Evolutionary conservation across 2,113 vertebrate species (phyloP).

Genomic region (Eubucco bourcierii): DNA sequence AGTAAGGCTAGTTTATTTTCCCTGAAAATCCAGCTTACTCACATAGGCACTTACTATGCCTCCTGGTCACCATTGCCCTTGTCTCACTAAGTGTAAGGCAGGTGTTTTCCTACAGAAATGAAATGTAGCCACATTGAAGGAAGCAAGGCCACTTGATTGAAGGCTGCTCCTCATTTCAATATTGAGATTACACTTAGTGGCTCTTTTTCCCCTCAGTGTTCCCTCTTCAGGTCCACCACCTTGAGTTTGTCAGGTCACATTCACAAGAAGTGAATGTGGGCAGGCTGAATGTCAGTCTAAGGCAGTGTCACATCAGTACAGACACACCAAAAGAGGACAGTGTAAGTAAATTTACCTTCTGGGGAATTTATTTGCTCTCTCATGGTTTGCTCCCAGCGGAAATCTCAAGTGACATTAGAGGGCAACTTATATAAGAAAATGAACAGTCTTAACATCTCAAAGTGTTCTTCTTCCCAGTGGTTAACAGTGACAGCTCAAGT

Average conservation of each 20-base stretch:
- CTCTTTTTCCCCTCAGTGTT: accelerated
- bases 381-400: background rate
- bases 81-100: background rate
- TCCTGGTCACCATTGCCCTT: background rate
- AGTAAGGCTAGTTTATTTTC: background rate
- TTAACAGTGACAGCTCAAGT: background rate
- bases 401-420: background rate
- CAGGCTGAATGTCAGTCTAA: background rate
- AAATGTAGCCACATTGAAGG: background rate
- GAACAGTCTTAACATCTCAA: background rate
- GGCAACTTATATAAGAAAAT: background rate
- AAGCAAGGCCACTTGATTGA: background rate
- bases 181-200: background rate
- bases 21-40: background rate
- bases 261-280: background rate
- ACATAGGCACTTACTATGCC: background rate
- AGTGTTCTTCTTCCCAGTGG: background rate
- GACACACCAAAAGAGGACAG: background rate
- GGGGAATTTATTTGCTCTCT: background rate
- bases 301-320: background rate
- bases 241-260: background rate
- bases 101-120: background rate
- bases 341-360: background rate
- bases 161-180: background rate
- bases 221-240: background rate